Base-by-base conservation (phyloP, 35 echinoderm and acorn worm species). In the Ophiothrix spiculata region DNA sequence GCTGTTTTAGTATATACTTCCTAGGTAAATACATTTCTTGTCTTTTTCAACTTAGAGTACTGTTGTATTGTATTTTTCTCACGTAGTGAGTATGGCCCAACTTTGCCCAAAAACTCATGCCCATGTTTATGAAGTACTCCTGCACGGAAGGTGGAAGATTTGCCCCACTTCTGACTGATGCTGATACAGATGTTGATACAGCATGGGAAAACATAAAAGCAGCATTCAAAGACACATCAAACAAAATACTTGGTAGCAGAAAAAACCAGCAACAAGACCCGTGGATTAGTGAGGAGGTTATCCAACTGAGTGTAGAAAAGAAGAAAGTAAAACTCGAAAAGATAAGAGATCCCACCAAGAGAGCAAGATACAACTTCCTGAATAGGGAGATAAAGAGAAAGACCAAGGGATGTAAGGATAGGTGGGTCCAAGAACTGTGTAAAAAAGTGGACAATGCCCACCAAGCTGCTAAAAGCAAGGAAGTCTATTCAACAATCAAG, bases 381-480 rank as follows among this genome's bases (percentile, higher is more conserved):
- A 79, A 36, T 36, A 79, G 77, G 21, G 77, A 79, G 34, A 79
- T 79, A 79, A 79, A 79, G 34, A 79, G 77, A 79, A 79, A 79
- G 34, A 36, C 31, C 33, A 79, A 79, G 34, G 35, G 77, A 17
- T 79, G 77, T 38, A 79, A 79, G 21, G 34, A 34, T 4, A 79
- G 37, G 38, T 79, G 77, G 35, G 4, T 79, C 17, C 77, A 54
- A 21, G 21, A 21, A 8, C 21, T 54, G 45, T 54, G 45, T 21
- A 33, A 17, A 21, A 79, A 79, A 79, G 28, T 31, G 34, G 77
- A 79, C 4, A 79, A 36, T 8, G 77, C 77, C 4, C 77, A 79
- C 77, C 77, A 79, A 79, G 77, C 77, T 54, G 45, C 45, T 54
- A 54, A 54, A 54, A 11, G 8, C 33, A 79, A 14, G 21, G n/a